phyloP scores from a whole-genome alignment of 2,888 invertebrate genomes.

The Agrotis exclamationis region DNA sequence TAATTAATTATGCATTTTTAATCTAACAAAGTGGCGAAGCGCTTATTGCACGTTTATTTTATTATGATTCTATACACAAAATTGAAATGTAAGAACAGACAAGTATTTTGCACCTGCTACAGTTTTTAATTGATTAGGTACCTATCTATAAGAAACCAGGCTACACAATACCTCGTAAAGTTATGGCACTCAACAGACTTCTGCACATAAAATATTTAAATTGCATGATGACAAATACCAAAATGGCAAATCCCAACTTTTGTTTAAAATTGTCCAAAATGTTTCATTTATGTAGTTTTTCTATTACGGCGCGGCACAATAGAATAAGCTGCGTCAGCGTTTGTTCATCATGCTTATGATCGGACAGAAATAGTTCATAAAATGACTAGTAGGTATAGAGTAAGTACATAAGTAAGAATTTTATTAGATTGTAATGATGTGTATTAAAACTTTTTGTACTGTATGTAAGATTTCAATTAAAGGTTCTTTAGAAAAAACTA shows the following conservation, averaged over 20 bases:
- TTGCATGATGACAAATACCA: neutral
- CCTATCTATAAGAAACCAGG: too few species aligned
- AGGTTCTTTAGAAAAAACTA: neutral
- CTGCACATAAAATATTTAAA: neutral
- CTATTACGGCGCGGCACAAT: neutral
- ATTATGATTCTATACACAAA: neutral
- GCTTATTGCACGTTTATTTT: neutral
- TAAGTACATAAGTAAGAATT: too few species aligned
- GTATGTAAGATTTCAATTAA: constrained; percentile 5
- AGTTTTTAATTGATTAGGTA: neutral
- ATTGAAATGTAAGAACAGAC: neutral
- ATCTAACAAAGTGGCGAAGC: neutral
- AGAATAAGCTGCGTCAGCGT: neutral
- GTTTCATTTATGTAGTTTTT: too few species aligned
- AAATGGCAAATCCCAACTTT: neutral
- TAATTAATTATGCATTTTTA: neutral
- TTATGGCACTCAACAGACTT: too few species aligned
- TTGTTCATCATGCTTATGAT: neutral
- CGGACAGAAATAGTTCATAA: neutral
- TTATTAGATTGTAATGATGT: neutral
- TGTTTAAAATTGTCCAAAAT: too few species aligned
- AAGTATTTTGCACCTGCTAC: neutral
- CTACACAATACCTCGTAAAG: too few species aligned
- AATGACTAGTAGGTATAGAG: too few species aligned
- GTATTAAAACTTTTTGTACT: neutral